Percentiles rank a stretch among this genome's conserved stretches.
Evolutionary conservation across 2,888 invertebrate species (phyloP).

Genomic region (Neoaliturus tenellus): DNA sequence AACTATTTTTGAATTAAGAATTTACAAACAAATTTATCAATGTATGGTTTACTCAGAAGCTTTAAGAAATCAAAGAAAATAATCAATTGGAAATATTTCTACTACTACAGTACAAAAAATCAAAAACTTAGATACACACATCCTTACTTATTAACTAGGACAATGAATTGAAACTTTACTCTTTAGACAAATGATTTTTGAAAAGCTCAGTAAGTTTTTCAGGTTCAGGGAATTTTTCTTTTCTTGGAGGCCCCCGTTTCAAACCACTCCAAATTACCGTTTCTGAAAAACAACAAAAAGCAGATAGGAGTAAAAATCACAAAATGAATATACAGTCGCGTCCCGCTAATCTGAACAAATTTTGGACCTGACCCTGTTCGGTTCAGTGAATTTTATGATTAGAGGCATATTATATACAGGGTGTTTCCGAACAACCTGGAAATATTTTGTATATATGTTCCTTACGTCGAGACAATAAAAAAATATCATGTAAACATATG

Average conservation of each 20-base stretch:
- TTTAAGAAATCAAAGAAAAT: not conserved
- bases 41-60: not conserved
- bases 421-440: too few relatives aligned
- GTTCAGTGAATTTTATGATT: not conserved
- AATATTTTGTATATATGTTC: too few relatives aligned
- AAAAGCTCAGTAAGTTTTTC: constrained; percentile 62
- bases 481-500: too few relatives aligned
- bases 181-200: constrained; percentile 13
- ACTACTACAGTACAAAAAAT: not conserved
- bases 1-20: not conserved
- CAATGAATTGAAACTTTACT: not conserved
- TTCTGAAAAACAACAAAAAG: constrained; percentile 64
- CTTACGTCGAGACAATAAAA: too few relatives aligned
- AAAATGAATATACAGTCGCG: not conserved
- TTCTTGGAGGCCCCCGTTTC: constrained; percentile 72
- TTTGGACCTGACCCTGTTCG: too few relatives aligned
- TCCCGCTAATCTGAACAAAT: too few relatives aligned
- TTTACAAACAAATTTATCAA: not conserved
- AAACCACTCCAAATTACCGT: constrained; percentile 71
- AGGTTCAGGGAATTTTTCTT: constrained; percentile 71
- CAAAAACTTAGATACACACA: too few relatives aligned
- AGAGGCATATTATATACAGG: not conserved
- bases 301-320: too few relatives aligned
- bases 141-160: too few relatives aligned
- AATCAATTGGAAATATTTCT: not conserved